Evolutionary conservation across 1,140 invertebrate species (phyloP).

Genomic region (Cotesia vestalis): DNA sequence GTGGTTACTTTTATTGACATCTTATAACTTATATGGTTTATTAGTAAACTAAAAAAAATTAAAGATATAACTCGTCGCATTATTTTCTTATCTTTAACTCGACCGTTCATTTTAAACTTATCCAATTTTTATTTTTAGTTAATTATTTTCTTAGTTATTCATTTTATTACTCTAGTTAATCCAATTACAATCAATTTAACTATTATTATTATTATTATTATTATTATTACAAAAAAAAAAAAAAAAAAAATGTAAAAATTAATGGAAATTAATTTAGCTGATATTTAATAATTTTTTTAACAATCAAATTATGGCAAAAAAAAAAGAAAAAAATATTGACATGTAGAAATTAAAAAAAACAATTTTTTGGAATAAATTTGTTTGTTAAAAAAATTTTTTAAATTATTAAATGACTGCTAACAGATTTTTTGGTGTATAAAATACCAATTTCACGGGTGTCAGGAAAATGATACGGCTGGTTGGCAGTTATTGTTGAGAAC

Average conservation of each 20-base stretch:
- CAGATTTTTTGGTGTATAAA: conserved; percentile 37
- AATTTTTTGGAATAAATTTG: too few species aligned
- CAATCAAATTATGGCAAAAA: too few species aligned
- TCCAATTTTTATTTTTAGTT: conserved; percentile 6
- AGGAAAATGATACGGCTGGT: conserved; percentile 94
- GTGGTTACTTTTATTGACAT: conserved; percentile 35
- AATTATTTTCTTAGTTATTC: background rate
- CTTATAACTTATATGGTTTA: conserved; percentile 27
- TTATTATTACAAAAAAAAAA: too few species aligned
- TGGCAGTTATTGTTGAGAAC: conserved; percentile 85
- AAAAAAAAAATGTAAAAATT: too few species aligned
- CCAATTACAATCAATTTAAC: conserved; percentile 6
- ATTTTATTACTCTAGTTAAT: background rate
- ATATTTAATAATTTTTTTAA: too few species aligned
- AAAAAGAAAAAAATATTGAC: too few species aligned
- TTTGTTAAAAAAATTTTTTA: too few species aligned
- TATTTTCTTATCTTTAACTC: background rate
- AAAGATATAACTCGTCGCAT: background rate
- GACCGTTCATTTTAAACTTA: background rate
- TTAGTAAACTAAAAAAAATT: background rate
- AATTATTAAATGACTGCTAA: too few species aligned
- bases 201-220: background rate
- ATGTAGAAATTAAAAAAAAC: too few species aligned
- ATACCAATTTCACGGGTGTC: conserved; percentile 95
- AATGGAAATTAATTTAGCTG: too few species aligned